A percentile compares a stretch with the other conserved stretches of the same genome.
These are phyloP conservation scores for Hypomecis punctinalis DNA, from an alignment of 2,888 invertebrate genomes.

Conservation along the genomic window DNA sequence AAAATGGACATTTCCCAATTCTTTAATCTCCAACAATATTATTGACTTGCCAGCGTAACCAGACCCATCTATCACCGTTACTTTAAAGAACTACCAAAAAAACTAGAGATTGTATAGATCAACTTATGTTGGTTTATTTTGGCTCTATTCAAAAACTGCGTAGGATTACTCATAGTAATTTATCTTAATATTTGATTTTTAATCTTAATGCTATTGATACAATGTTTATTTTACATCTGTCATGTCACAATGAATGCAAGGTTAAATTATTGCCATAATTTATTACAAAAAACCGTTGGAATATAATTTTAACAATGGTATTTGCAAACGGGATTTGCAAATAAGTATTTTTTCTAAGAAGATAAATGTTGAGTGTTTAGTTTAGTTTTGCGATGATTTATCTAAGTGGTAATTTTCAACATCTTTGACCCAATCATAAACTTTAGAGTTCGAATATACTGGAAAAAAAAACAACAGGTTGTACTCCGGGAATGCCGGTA, in stretches of 20 bases:
- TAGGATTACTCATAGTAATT: slow-evolving; percentile 34
- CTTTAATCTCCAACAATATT: slow-evolving; percentile 34
- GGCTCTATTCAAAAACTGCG: slow-evolving; percentile 42
- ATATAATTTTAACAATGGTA: slow-evolving; percentile 18
- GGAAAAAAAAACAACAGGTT: no score
- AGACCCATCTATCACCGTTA: slow-evolving; percentile 30
- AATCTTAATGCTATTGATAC: slow-evolving; percentile 10
- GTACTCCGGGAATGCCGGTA: no score
- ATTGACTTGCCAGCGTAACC: slow-evolving; percentile 20
- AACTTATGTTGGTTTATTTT: slow-evolving; percentile 17
- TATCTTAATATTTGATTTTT: slow-evolving; percentile 9
- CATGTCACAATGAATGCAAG: slow-evolving; percentile 4
- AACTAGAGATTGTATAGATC: slow-evolving; percentile 11
- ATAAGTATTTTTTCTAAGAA: no score
- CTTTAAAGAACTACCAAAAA: slow-evolving; percentile 13
- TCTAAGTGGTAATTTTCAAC: no score
- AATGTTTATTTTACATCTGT: background rate
- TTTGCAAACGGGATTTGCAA: background rate
- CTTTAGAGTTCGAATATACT: no score
- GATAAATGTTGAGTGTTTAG: no score
- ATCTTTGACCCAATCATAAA: no score
- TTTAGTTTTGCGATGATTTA: no score
- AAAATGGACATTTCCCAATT: slow-evolving; percentile 35
- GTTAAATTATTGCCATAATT: slow-evolving; percentile 20
- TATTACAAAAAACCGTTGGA: slow-evolving; percentile 15